phyloP scores from a whole-genome alignment of 2,888 invertebrate genomes.

The Gari tellinella region DNA sequence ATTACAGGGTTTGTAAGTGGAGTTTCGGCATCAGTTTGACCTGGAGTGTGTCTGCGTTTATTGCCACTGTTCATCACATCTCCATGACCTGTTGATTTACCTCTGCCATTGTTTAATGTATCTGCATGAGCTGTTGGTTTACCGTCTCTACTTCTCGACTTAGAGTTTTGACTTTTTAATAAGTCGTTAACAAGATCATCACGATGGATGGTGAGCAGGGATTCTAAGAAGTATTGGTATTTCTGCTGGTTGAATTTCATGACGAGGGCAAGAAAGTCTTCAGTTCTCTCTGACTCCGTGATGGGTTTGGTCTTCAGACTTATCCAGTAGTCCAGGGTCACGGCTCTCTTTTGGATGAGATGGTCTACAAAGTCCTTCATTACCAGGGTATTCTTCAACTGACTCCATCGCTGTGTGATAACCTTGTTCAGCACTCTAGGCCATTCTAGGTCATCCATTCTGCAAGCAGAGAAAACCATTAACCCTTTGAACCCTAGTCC shows the following conservation, averaged over 20 bases:
- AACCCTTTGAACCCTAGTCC: too few species aligned
- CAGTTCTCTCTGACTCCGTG: conserved; percentile 55
- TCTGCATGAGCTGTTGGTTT: not conserved
- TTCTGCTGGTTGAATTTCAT: conserved; percentile 53
- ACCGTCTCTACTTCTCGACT: not conserved
- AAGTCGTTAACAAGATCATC: conserved; percentile 46
- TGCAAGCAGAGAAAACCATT: conserved; percentile 5
- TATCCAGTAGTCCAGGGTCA: conserved; percentile 61
- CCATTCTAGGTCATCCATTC: conserved; percentile 60
- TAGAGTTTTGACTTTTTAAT: conserved; percentile 1
- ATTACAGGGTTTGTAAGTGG: not conserved
- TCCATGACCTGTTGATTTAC: not conserved
- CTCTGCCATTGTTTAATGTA: too few species aligned
- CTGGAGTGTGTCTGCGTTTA: not conserved
- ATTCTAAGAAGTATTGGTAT: conserved; percentile 52
- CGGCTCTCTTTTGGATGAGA: conserved; percentile 55
- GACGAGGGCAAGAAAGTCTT: conserved; percentile 52
- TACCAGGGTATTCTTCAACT: conserved; percentile 58
- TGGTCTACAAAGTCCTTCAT: conserved; percentile 60
- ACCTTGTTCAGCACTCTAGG: conserved; percentile 48
- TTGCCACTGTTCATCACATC: too few species aligned
- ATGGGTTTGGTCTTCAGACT: conserved; percentile 56
- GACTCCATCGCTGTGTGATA: conserved; percentile 53
- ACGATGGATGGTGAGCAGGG: conserved; percentile 37
- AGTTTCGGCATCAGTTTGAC: not conserved